Evolutionary conservation across 2,888 invertebrate species (phyloP), one percentile per base, ranked within the genome.

Genomic region (Ischnus inquisitorius): DNA sequence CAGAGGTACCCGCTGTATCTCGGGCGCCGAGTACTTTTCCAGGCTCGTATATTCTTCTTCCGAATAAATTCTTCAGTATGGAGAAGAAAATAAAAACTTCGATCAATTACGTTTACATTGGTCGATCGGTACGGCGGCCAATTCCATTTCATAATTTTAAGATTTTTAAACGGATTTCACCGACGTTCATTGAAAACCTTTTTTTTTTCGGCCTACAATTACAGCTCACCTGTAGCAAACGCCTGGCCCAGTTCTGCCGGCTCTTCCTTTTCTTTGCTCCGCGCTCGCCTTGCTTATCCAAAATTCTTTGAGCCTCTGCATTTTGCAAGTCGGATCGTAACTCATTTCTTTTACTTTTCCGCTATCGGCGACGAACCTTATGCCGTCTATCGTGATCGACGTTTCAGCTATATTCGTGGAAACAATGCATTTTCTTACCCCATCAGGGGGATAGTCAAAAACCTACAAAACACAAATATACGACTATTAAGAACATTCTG

Each of bases 331-430:
- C 0, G 98, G 96, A 93, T 99, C 98, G 92, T 98, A 99, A 90
- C 97, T 98, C 98, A 99, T 99, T 94, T 99, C 98, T 94, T 99
- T 99, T 0, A 97, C 98, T 95, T 98, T 99, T 39, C 99, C 99
- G 2, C 99, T 99, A 93, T 99, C 99, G 0, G 98, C 96, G 0
- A 99, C 99, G 94, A 99, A 99, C 90, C 99, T 95, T 75, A 99
- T 97, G 0, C 99, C 99, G 92, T 99, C 99, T 76, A 99, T 99
- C 0, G 99, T 99, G 3, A 99, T 97, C 0, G 99, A 99, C 0
- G 99, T 99, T 94, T 99, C 99, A 0, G 99, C 99, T 80, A 99
- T 99, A 92, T 99, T 99, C 0, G 99, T 99, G 0, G 99, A 98
- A 0, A 99, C 96, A 83, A 99, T 98, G 93, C 99, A 99, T 93